Base-by-base conservation (phyloP, 2,888 invertebrate species). In the Tribolium freemani region DNA sequence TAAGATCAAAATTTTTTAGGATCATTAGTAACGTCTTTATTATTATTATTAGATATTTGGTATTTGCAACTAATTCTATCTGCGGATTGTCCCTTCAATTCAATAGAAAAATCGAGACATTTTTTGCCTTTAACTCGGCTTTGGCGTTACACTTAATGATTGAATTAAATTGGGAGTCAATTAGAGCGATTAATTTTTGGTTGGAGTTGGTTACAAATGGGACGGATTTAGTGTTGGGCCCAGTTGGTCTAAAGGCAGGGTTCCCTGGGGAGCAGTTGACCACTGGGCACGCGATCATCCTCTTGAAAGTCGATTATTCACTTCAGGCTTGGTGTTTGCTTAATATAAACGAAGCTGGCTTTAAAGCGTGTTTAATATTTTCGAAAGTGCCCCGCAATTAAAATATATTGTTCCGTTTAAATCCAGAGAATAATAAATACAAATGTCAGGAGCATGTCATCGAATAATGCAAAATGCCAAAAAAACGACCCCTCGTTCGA, bases 381-480 rank as follows among this genome's bases (percentile, higher is more conserved):
- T 38, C n/a, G 8, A n/a, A 38, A 38, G 38, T 38, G 8, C 38
- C 38, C 53, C 45, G 75, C 76, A 81, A 81, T 82, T 82, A 82
- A 78, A 81, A 77, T 73, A 72, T 76, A 81, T 81, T 82, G 82
- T 81, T 69, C 69, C 72, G 13, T 48, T 64, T 74, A 76, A 26
- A 78, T 75, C 71, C 68, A 71, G 48, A 74, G 79, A 78, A 78
- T 80, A 81, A 80, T 80, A 80, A 76, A 75, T 82, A 79, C 79
- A 76, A 80, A 78, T 82, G 82, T 82, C 82, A 82, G 75, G 75
- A 76, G 72, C 78, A 72, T 71, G 77, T 82, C 82, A 82, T 76
- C 69, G 75, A 75, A 77, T 74, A 79, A 77, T 72, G 71, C 75
- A 75, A 74, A 78, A 64, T 73, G 78, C 76, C 78, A 75, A 80